phyloP scores from a whole-genome alignment of 1,140 invertebrate genomes.

The Drosophila fuyamai region DNA sequence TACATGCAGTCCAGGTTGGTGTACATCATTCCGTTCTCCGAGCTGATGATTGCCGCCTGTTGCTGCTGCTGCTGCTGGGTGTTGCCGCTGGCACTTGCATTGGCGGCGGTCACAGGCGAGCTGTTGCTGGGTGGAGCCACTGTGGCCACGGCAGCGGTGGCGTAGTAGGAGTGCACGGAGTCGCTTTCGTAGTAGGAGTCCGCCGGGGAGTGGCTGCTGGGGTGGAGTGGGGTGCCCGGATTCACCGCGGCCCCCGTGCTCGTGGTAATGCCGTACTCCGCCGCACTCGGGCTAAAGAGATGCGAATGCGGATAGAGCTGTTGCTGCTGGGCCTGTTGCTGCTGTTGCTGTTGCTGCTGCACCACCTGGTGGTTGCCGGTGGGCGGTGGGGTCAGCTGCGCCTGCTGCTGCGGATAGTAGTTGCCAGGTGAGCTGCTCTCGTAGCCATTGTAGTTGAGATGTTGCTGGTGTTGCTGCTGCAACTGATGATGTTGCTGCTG shows the following conservation, averaged over 20 bases:
- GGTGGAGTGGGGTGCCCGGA: slow-evolving; percentile 69
- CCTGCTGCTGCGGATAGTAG: slow-evolving; percentile 55
- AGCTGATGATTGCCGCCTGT: slow-evolving; percentile 89
- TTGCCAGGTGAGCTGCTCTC: slow-evolving; percentile 59
- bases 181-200: slow-evolving; percentile 82
- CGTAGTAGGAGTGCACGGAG: slow-evolving; percentile 80
- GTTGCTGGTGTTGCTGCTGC: slow-evolving; percentile 55
- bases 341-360: slow-evolving; percentile 51
- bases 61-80: slow-evolving; percentile 68
- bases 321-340: slow-evolving; percentile 53
- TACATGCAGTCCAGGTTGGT: slow-evolving; percentile 93
- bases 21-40: slow-evolving; percentile 94
- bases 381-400: slow-evolving; percentile 53
- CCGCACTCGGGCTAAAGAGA: slow-evolving; percentile 82
- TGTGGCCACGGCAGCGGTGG: slow-evolving; percentile 76
- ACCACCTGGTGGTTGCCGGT: slow-evolving; percentile 41
- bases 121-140: slow-evolving; percentile 76
- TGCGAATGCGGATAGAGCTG: slow-evolving; percentile 75
- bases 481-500: slow-evolving; percentile 50
- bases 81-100: slow-evolving; percentile 47
- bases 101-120: slow-evolving; percentile 80
- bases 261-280: slow-evolving; percentile 83
- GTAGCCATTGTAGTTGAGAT: slow-evolving; percentile 45
- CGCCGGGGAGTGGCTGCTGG: slow-evolving; percentile 74
- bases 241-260: slow-evolving; percentile 35